Evolutionary conservation across 2,888 invertebrate species (phyloP).

Genomic region (Elysia crispata): DNA sequence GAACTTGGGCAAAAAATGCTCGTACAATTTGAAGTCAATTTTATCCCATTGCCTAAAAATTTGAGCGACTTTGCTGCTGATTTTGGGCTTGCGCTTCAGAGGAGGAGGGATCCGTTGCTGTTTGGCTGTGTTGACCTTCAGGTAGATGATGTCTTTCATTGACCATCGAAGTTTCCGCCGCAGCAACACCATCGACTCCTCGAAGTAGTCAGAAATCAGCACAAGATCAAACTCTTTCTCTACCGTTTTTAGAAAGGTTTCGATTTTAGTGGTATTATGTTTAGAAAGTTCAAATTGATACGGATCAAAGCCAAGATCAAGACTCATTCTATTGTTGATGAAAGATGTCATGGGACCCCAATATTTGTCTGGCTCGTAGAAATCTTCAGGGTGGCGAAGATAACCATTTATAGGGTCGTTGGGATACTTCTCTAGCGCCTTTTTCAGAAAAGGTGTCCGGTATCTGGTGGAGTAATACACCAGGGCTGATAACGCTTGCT

Average conservation of each 20-base stretch:
- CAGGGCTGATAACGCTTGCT: conserved; percentile 44
- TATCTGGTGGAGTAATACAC: conserved; percentile 27
- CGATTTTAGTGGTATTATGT: conserved; percentile 10
- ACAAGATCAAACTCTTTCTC: conserved; percentile 56
- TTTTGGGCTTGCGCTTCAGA: too few relatives aligned
- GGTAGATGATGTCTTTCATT: conserved; percentile 55
- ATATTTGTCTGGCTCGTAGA: not conserved
- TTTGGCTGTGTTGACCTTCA: conserved; percentile 42
- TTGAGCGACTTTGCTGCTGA: too few relatives aligned
- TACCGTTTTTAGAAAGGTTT: conserved; percentile 41
- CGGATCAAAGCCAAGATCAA: conserved; percentile 47
- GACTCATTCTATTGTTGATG: conserved; percentile 48
- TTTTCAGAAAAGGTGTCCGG: not conserved
- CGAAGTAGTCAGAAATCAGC: conserved; percentile 57
- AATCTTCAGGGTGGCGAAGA: conserved; percentile 31
- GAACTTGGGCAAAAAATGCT: too few relatives aligned
- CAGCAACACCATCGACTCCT: conserved; percentile 58
- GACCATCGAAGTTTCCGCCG: conserved; percentile 56
- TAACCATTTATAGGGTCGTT: conserved; percentile 36
- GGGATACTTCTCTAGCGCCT: not conserved
- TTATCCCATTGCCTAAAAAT: too few relatives aligned
- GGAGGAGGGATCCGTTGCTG: too few relatives aligned
- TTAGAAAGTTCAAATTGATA: conserved; percentile 10
- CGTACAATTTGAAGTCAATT: too few relatives aligned
- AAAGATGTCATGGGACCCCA: conserved; percentile 15